Conservation (phyloP, 1,140 invertebrate genomes). For the Drosophila sturtevanti region DNA sequence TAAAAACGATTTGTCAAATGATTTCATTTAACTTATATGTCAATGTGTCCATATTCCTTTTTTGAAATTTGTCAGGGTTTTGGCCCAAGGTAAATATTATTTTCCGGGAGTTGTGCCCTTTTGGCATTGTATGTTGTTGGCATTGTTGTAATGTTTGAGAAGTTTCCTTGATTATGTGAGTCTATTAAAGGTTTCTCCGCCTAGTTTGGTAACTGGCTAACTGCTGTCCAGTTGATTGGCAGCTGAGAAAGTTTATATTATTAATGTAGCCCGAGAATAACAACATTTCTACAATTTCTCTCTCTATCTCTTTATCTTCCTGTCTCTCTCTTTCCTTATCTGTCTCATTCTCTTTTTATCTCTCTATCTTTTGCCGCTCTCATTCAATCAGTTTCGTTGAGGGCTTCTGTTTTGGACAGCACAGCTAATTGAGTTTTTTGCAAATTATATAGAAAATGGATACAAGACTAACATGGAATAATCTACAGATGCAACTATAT, state of each 20-base stretch:
- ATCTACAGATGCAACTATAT: background rate
- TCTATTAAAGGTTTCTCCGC: conserved; percentile 65
- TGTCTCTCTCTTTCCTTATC: background rate
- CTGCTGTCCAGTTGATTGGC: conserved; percentile 58
- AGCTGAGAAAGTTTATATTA: conserved; percentile 73
- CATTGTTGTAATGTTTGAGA: conserved; percentile 53
- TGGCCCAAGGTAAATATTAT: background rate
- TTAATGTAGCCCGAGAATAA: conserved; percentile 43
- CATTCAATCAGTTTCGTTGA: conserved; percentile 15
- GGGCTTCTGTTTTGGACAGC: conserved; percentile 69
- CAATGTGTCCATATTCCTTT: background rate
- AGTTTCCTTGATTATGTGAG: conserved; percentile 62
- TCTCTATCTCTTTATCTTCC: background rate
- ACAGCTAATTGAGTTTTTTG: conserved; percentile 74
- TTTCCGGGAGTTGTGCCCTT: background rate
- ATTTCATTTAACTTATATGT: too few relatives aligned
- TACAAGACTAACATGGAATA: conserved; percentile 9
- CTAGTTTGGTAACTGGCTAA: background rate
- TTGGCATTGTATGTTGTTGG: conserved; percentile 12
- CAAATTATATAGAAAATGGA: conserved; percentile 59
- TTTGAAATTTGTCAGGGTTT: background rate
- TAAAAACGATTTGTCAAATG: too few relatives aligned
- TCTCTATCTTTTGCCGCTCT: background rate
- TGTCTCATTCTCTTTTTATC: background rate
- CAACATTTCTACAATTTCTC: background rate